Evolutionary conservation across 2,113 vertebrate genomes (phyloP).

Genomic region (Trichechus manatus): DNA sequence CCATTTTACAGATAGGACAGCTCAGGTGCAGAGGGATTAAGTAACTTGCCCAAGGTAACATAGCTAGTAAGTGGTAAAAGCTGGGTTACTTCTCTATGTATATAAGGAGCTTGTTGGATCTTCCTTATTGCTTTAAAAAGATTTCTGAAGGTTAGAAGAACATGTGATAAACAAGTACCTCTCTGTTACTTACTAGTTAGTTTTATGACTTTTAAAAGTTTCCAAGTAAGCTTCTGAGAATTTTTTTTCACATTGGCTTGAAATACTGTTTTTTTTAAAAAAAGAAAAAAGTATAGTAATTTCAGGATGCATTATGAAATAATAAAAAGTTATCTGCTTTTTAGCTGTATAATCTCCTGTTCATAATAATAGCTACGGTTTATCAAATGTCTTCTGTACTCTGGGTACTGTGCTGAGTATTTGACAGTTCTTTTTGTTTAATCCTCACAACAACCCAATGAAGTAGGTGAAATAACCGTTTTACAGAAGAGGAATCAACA

Average conservation of each 20-base stretch:
- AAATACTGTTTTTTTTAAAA: background rate
- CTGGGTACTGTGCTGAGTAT: background rate
- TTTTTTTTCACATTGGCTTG: background rate
- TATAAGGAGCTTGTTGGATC: background rate
- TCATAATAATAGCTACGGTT: background rate
- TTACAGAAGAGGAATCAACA: background rate
- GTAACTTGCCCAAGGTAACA: background rate
- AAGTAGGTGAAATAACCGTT: background rate
- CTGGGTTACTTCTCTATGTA: background rate
- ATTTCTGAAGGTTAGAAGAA: conserved; percentile 27
- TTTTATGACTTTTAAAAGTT: background rate
- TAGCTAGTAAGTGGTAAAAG: background rate
- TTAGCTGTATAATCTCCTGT: background rate
- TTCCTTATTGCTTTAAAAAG: background rate
- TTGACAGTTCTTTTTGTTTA: background rate
- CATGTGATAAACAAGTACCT: background rate
- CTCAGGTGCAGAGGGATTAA: background rate
- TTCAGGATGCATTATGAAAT: background rate
- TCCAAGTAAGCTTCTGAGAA: background rate
- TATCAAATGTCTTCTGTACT: background rate
- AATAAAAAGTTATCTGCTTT: background rate
- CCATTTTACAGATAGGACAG: background rate
- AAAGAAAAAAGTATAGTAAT: background rate
- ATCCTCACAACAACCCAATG: background rate
- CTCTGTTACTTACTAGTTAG: background rate